Conservation (phyloP, 2,888 invertebrate genomes). For the Nemotelus pantherinus region DNA sequence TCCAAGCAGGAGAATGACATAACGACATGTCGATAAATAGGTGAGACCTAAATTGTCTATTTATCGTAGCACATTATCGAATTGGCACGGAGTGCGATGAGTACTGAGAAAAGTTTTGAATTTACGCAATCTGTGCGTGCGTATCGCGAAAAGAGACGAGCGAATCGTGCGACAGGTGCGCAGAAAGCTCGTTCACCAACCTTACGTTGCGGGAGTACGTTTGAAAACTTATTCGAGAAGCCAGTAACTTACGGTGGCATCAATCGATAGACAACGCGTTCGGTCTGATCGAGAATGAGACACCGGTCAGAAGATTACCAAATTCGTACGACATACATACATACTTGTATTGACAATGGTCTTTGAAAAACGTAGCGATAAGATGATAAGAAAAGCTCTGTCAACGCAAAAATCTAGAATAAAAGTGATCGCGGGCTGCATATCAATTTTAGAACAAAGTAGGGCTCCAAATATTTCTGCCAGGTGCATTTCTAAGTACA, state of each 20-base stretch:
- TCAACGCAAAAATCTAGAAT: no score
- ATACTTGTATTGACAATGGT: no score
- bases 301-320: no score
- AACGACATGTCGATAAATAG: slow-evolving; percentile 26
- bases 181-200: not conserved
- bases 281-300: no score
- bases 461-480: no score
- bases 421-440: no score
- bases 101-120: not conserved
- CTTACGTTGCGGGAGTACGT: not conserved
- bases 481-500: no score
- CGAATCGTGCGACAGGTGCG: slow-evolving; percentile 11
- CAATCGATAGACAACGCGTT: not conserved
- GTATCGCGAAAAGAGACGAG: slow-evolving; percentile 4
- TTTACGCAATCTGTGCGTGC: not conserved
- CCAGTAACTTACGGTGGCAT: not conserved
- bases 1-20: slow-evolving; percentile 21
- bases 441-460: no score
- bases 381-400: no score
- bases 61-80: slow-evolving; percentile 21
- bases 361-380: no score
- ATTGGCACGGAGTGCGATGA: not conserved
- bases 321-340: no score
- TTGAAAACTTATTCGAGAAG: not conserved
- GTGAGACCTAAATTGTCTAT: slow-evolving; percentile 32